These are phyloP conservation scores for Andrena chrysosceles DNA, from an alignment of 2,888 invertebrate species.

Conservation along the genomic window DNA sequence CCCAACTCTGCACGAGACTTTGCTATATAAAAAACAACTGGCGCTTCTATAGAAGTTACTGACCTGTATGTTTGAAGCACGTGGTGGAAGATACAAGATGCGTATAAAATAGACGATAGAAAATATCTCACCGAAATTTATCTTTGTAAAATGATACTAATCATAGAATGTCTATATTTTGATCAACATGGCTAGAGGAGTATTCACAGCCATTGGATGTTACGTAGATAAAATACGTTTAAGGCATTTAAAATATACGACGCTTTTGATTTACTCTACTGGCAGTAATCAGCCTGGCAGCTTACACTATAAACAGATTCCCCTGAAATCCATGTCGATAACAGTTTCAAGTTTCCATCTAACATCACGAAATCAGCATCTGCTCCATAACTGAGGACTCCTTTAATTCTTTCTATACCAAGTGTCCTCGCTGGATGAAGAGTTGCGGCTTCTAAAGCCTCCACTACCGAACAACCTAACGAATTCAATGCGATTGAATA, in stretches of 20 bases:
- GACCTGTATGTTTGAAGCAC: neutral
- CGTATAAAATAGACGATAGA: conserved; percentile 19
- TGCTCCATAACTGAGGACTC: conserved; percentile 93
- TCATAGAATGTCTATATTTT: neutral
- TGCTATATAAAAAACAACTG: too few species aligned
- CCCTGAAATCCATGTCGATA: conserved; percentile 96
- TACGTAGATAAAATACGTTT: neutral
- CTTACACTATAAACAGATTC: conserved; percentile 88
- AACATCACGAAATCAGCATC: conserved; percentile 98
- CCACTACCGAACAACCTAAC: conserved; percentile 92
- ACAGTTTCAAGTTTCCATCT: conserved; percentile 89
- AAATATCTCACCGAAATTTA: conserved; percentile 27
- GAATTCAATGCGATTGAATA: conserved; percentile 2
- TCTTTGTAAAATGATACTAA: conserved; percentile 30
- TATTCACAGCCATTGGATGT: conserved; percentile 39
- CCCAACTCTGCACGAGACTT: too few species aligned
- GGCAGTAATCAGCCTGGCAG: neutral
- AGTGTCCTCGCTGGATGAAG: conserved; percentile 95
- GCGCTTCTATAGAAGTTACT: neutral
- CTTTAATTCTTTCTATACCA: conserved; percentile 92
- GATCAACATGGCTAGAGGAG: conserved; percentile 20
- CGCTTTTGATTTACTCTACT: neutral
- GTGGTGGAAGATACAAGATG: neutral
- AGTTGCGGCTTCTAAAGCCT: conserved; percentile 96
- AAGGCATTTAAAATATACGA: neutral